These are phyloP conservation scores for Sarcophaga peregrina DNA, from an alignment of 1,140 invertebrate genomes.

Conservation along the genomic window DNA sequence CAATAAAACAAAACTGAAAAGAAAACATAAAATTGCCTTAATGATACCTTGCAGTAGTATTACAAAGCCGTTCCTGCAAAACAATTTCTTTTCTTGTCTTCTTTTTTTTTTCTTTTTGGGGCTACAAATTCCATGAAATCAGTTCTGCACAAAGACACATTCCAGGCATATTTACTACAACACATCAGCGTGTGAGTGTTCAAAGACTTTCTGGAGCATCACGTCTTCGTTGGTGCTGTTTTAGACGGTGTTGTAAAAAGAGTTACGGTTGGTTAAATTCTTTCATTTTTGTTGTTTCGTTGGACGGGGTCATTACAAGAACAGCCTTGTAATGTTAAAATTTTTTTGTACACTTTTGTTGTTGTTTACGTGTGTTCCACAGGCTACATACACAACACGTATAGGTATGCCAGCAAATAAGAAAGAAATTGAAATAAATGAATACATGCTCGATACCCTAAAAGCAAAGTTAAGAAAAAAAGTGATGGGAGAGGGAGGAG, in stretches of 20 bases:
- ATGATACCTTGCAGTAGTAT: too few relatives aligned
- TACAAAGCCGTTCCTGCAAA: too few relatives aligned
- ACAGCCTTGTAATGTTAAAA: neutral
- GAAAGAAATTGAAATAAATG: neutral
- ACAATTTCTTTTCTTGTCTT: neutral
- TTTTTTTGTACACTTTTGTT: neutral
- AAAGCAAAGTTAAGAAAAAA: neutral
- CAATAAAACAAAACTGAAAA: too few relatives aligned
- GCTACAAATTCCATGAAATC: neutral
- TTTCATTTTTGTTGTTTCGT: neutral
- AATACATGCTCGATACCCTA: too few relatives aligned
- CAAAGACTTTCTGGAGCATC: neutral
- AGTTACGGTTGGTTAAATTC: slow-evolving; percentile 12
- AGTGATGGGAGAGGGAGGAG: neutral
- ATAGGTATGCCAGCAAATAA: neutral
- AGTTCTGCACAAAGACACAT: neutral
- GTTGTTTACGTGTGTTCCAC: neutral
- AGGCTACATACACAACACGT: neutral
- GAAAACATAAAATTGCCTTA: too few relatives aligned
- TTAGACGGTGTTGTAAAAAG: neutral
- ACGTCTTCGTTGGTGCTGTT: neutral
- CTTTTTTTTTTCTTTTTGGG: neutral
- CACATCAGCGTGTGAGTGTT: neutral
- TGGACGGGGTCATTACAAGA: neutral
- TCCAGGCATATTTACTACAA: neutral